A percentile compares a stretch with the other conserved stretches of the same genome.
Conservation (phyloP, 2,797 vertebrate genomes). For the Sandelia bainsii region DNA sequence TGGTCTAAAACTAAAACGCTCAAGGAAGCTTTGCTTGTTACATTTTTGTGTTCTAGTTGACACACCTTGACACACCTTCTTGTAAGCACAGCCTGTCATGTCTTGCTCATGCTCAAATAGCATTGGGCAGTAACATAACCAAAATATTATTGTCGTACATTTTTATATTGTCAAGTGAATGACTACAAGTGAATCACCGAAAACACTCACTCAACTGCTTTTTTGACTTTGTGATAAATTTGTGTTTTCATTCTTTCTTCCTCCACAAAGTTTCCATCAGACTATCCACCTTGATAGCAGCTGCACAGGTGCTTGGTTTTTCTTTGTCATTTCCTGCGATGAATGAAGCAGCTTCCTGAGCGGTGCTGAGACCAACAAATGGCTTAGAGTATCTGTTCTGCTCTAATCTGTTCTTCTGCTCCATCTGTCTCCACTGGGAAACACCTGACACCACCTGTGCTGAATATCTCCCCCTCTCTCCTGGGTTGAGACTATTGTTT, state of each 20-base stretch:
- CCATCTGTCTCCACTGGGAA: slow-evolving; percentile 78
- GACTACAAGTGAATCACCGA: neutral
- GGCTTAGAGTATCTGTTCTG: slow-evolving; percentile 60
- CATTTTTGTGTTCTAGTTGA: slow-evolving; percentile 25
- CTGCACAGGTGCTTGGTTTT: slow-evolving; percentile 68
- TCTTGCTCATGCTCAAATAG: slow-evolving; percentile 5
- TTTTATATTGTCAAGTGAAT: neutral
- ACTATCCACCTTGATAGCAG: slow-evolving; percentile 41
- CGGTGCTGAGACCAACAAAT: slow-evolving; percentile 43
- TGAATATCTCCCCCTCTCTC: slow-evolving; percentile 59
- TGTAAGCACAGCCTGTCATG: slow-evolving; percentile 39
- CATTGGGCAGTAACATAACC: no score
- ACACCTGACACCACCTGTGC: slow-evolving; percentile 82
- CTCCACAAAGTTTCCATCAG: slow-evolving; percentile 28
- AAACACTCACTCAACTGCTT: neutral
- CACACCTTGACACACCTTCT: slow-evolving; percentile 22
- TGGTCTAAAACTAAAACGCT: slow-evolving; percentile 31
- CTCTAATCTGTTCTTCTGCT: slow-evolving; percentile 66
- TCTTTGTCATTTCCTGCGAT: slow-evolving; percentile 63
- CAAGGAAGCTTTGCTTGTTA: neutral
- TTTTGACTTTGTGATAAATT: slow-evolving; percentile 15
- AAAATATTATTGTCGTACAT: slow-evolving; percentile 12
- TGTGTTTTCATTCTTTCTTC: neutral
- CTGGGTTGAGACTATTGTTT: slow-evolving; percentile 73
- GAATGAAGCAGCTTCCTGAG: slow-evolving; percentile 76